These are phyloP conservation scores for Acrobasis suavella DNA, from an alignment of 2,888 invertebrate species.

Conservation along the genomic window DNA sequence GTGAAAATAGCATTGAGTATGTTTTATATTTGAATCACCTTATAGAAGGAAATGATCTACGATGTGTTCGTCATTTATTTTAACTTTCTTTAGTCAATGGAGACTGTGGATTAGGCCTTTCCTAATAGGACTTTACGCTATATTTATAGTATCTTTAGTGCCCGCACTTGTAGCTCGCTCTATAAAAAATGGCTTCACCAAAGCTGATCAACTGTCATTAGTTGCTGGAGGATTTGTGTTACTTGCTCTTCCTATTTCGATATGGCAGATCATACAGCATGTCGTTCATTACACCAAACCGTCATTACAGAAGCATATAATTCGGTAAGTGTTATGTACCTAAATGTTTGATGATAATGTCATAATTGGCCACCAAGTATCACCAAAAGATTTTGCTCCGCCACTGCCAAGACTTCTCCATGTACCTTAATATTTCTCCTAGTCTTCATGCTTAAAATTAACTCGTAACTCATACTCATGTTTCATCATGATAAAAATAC, in stretches of 20 bases:
- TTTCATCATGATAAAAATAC: too few relatives aligned
- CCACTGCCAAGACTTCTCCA: too few relatives aligned
- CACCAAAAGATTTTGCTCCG: too few relatives aligned
- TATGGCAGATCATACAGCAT: conserved; percentile 97
- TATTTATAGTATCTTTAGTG: conserved; percentile 91
- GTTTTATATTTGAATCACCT: conserved; percentile 3
- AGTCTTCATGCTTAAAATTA: too few relatives aligned
- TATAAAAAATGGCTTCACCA: conserved; percentile 88
- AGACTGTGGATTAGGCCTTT: conserved; percentile 95
- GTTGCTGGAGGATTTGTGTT: conserved; percentile 96
- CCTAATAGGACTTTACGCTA: conserved; percentile 89
- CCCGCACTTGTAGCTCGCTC: conserved; percentile 92
- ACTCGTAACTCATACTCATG: too few relatives aligned
- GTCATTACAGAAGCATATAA: conserved; percentile 95
- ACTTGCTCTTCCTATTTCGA: conserved; percentile 93
- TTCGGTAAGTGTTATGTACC: conserved; percentile 83
- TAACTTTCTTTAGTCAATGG: conserved; percentile 84
- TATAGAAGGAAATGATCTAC: conserved; percentile 27
- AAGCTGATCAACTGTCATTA: conserved; percentile 90
- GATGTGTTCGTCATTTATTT: conserved; percentile 68
- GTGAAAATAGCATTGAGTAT: neutral
- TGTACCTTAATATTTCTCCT: too few relatives aligned
- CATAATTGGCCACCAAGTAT: too few relatives aligned
- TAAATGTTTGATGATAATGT: neutral
- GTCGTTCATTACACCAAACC: conserved; percentile 96